Evolutionary conservation across 37 sponge, comb jelly and placozoan species (phyloP).

Genomic region (Lycopodina hypogea): DNA sequence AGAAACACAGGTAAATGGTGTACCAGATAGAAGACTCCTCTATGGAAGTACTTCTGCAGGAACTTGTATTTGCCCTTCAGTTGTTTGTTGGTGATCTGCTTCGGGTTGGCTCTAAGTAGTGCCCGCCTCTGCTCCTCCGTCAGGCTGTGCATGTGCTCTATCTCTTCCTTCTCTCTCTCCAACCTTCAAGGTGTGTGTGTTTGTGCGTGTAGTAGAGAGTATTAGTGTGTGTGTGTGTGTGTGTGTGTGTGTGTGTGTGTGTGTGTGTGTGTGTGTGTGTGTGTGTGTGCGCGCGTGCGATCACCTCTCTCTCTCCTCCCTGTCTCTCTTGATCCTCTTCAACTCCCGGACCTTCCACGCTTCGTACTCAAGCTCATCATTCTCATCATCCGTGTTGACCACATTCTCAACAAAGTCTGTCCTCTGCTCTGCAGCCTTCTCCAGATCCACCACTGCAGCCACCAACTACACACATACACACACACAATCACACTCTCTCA

Average conservation of each 20-base stretch:
- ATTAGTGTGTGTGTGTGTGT: too few relatives aligned
- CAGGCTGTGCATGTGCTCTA: slow-evolving; percentile 88
- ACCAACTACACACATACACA: slow-evolving; percentile 25
- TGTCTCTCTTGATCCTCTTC: slow-evolving; percentile 92
- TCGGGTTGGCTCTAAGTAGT: slow-evolving; percentile 65
- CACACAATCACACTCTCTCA: neutral
- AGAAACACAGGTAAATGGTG: neutral
- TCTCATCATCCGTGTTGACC: slow-evolving; percentile 94
- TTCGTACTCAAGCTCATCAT: slow-evolving; percentile 94
- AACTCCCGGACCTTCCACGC: slow-evolving; percentile 96
- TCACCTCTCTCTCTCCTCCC: slow-evolving; percentile 90
- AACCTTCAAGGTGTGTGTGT: slow-evolving; percentile 27
- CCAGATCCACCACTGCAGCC: slow-evolving; percentile 29
- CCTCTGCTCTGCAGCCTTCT: slow-evolving; percentile 31
- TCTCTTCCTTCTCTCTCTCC: slow-evolving; percentile 80
- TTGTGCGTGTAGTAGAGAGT: too few relatives aligned
- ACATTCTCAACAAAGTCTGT: slow-evolving; percentile 34
- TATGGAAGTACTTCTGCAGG: slow-evolving; percentile 99
- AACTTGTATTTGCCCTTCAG: slow-evolving; percentile 94
- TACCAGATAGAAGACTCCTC: slow-evolving; percentile 94
- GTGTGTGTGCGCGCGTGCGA: neutral
- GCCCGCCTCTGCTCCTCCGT: slow-evolving; percentile 85
- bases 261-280: too few relatives aligned
- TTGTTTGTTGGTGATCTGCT: slow-evolving; percentile 68
- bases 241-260: too few relatives aligned